These are phyloP conservation scores for Xanthia icteritia DNA, from an alignment of 2,888 invertebrate species.

Conservation along the genomic window DNA sequence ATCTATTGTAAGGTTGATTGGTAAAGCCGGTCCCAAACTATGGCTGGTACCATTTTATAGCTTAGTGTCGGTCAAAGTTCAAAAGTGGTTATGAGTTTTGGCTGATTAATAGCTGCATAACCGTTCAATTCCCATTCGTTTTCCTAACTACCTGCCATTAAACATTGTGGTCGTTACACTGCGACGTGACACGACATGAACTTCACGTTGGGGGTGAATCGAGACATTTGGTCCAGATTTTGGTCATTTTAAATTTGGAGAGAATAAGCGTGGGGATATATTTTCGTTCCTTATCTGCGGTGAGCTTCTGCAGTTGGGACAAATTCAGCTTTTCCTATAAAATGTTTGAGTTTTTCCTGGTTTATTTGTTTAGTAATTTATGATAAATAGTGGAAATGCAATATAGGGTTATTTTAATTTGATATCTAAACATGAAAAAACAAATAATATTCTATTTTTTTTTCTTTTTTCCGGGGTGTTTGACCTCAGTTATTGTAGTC, in stretches of 20 bases:
- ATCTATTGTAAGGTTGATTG: not conserved
- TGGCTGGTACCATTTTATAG: too few relatives aligned
- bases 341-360: not conserved
- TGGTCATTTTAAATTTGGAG: conserved; percentile 8
- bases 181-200: conserved; percentile 12
- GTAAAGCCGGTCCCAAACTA: not conserved
- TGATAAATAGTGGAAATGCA: not conserved
- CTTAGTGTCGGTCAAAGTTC: not conserved
- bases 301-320: not conserved
- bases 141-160: conserved; percentile 10
- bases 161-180: conserved; percentile 1
- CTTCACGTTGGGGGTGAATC: conserved; percentile 1
- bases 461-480: too few relatives aligned
- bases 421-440: too few relatives aligned
- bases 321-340: not conserved
- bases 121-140: not conserved
- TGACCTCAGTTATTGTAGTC: too few relatives aligned
- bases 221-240: conserved; percentile 26
- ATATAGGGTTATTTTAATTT: not conserved
- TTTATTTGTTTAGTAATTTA: not conserved
- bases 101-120: conserved; percentile 8
- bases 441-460: too few relatives aligned
- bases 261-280: not conserved
- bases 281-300: conserved; percentile 1
- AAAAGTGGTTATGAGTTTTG: not conserved